A percentile compares a stretch with the other conserved stretches of the same genome.
Evolutionary conservation across 2,888 invertebrate genomes (phyloP).

Genomic region (Eupithecia subfuscata): DNA sequence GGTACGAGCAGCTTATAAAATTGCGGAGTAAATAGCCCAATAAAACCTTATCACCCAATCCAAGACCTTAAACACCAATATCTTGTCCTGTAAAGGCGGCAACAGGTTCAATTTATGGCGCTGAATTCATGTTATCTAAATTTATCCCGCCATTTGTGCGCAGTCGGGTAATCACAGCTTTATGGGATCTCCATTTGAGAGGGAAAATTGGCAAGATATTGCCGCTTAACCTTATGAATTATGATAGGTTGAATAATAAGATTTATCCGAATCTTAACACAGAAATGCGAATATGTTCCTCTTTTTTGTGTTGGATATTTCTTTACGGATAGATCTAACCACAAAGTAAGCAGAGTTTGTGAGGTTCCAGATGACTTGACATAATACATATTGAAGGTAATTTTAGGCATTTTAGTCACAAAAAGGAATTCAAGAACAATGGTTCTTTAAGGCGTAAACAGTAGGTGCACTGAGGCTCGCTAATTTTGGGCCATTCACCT

Average conservation of each 20-base stretch:
- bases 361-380: neutral
- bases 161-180: constrained; percentile 17
- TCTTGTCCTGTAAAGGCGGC: constrained; percentile 16
- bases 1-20: constrained; percentile 6
- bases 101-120: constrained; percentile 20
- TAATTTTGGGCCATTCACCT: neutral
- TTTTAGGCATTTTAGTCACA: neutral
- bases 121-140: constrained; percentile 12
- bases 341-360: neutral
- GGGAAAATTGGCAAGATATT: constrained; percentile 15
- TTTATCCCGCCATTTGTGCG: constrained; percentile 14
- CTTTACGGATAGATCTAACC: neutral
- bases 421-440: neutral
- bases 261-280: neutral
- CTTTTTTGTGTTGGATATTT: neutral
- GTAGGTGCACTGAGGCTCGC: neutral
- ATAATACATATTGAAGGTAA: no score
- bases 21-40: constrained; percentile 7
- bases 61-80: constrained; percentile 13
- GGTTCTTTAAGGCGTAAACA: neutral
- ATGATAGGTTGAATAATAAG: neutral
- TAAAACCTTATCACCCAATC: constrained; percentile 15
- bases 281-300: neutral
- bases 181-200: constrained; percentile 14
- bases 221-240: constrained; percentile 4